Evolutionary conservation across 2,797 vertebrate species (phyloP).

Genomic region (Picus viridis): DNA sequence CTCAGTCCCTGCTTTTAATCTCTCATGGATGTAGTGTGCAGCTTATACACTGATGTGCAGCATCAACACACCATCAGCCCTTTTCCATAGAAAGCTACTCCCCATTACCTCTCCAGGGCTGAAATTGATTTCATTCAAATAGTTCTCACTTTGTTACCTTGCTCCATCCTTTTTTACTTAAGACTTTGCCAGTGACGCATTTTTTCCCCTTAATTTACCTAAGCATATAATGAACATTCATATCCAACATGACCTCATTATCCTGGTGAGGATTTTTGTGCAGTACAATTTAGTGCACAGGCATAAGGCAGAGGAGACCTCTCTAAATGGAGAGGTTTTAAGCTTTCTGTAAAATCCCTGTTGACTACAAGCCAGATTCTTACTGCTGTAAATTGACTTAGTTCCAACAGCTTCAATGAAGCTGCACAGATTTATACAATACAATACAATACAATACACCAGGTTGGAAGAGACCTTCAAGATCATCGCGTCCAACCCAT

Average conservation of each 20-base stretch:
- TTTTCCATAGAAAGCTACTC: not conserved
- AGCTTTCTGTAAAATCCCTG: conserved; percentile 33
- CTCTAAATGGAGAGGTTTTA: conserved; percentile 33
- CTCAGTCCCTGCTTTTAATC: conserved; percentile 25
- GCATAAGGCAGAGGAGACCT: conserved; percentile 8
- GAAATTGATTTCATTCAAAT: conserved; percentile 51
- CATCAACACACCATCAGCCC: not conserved
- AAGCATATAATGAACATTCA: conserved; percentile 6
- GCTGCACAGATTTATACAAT: conserved; percentile 36
- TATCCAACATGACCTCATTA: conserved; percentile 51
- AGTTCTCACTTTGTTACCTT: conserved; percentile 47
- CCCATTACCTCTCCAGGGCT: not conserved
- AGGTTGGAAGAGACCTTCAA: too few relatives aligned
- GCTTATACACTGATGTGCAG: not conserved
- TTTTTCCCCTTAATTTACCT: conserved; percentile 27
- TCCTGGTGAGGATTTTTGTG: not conserved
- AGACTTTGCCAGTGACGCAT: conserved; percentile 49
- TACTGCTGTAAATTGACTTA: conserved; percentile 49
- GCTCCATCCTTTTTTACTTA: conserved; percentile 54
- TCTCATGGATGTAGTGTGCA: not conserved
- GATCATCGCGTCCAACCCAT: too few relatives aligned
- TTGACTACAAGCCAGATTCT: conserved; percentile 55
- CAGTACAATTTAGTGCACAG: not conserved
- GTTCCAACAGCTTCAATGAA: conserved; percentile 48
- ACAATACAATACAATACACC: too few relatives aligned